Conservation (phyloP, 2,113 vertebrate species). For the Plecotus auritus region DNA sequence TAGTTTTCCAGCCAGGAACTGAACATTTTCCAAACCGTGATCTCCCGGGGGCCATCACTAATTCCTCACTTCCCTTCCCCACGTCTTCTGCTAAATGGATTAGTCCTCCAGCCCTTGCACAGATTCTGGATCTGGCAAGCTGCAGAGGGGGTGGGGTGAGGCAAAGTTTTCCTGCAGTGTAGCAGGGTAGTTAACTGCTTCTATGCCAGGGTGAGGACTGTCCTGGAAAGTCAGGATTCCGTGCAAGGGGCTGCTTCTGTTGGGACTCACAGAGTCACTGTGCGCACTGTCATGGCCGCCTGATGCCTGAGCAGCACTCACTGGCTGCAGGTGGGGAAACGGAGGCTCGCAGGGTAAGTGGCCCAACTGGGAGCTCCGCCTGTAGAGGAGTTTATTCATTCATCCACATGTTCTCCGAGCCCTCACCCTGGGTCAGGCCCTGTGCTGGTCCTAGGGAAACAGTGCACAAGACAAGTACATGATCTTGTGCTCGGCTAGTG, state of each 20-base stretch:
- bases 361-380: neutral
- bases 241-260: neutral
- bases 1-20: constrained; percentile 10
- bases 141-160: neutral
- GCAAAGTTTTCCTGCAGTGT: neutral
- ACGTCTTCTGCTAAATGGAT: constrained; percentile 37
- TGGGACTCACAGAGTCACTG: neutral
- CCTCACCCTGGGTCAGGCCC: neutral
- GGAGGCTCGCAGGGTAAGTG: neutral
- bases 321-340: neutral
- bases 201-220: neutral
- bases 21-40: neutral
- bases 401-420: neutral
- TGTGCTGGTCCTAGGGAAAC: neutral
- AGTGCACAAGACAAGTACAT: neutral
- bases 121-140: constrained; percentile 33
- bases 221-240: neutral
- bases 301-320: neutral
- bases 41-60: neutral
- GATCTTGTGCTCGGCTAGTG: neutral
- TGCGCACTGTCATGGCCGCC: fast-evolving
- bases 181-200: neutral
- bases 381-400: neutral
- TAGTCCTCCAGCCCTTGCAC: constrained; percentile 3
- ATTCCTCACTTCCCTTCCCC: neutral